phyloP scores from a whole-genome alignment of 2,797 vertebrate genomes.

The Peromyscus nudipes region DNA sequence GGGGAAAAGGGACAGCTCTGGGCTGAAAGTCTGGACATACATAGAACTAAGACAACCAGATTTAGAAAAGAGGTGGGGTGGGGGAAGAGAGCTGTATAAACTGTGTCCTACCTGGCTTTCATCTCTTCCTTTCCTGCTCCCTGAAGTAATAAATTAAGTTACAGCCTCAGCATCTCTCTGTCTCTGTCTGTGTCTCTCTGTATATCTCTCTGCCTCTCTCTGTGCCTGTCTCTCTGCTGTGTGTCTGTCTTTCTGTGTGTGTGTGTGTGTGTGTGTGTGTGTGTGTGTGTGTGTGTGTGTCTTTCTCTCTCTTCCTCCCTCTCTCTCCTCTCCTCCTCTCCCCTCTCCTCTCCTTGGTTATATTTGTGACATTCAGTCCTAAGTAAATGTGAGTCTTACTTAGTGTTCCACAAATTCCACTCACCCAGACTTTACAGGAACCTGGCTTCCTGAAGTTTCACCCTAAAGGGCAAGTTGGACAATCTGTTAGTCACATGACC shows the following conservation, averaged over 20 bases:
- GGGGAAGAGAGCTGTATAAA: neutral
- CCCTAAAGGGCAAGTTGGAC: neutral
- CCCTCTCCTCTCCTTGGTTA: neutral
- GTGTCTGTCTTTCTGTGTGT: neutral
- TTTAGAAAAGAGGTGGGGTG: neutral
- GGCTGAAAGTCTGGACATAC: fast-evolving
- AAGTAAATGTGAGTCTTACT: neutral
- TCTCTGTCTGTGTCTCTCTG: neutral
- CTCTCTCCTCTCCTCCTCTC: no score
- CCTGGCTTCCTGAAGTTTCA: constrained; percentile 26
- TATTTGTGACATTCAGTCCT: neutral
- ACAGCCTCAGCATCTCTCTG: neutral
- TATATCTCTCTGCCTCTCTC: neutral
- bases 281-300: neutral
- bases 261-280: neutral
- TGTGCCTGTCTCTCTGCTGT: no score
- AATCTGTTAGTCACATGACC: neutral
- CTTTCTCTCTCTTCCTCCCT: neutral
- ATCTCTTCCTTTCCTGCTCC: neutral
- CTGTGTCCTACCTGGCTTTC: neutral
- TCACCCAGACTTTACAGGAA: neutral
- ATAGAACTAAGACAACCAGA: neutral
- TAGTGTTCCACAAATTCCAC: neutral
- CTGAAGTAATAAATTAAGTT: neutral
- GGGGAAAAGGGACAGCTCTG: neutral